Evolutionary conservation across 2,888 invertebrate species (phyloP).

Genomic region (Caenorhabditis panamensis): DNA sequence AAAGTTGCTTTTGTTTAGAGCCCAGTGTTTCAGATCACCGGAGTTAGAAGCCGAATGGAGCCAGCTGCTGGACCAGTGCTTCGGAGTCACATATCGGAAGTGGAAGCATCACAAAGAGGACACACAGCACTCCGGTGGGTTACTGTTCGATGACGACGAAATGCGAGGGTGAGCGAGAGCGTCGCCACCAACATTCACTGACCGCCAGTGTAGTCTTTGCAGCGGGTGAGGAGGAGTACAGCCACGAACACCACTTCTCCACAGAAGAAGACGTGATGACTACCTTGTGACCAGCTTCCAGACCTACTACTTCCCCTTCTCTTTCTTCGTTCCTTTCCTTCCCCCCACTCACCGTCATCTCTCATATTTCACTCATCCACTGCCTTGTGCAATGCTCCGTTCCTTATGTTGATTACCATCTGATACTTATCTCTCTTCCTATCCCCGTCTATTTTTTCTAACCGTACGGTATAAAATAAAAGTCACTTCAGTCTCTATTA

Average conservation of each 20-base stretch:
- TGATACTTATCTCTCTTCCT: background rate
- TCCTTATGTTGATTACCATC: background rate
- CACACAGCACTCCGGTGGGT: constrained; percentile 39
- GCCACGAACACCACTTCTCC: constrained; percentile 50
- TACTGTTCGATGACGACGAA: constrained; percentile 30
- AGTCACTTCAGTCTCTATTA: no score
- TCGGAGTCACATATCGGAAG: constrained; percentile 63
- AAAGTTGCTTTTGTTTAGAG: background rate
- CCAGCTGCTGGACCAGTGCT: constrained; percentile 53
- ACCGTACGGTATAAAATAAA: constrained; percentile 11
- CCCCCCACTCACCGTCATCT: constrained; percentile 10
- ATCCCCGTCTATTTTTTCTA: background rate
- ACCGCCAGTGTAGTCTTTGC: constrained; percentile 38
- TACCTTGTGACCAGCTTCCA: constrained; percentile 10
- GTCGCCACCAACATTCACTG: background rate
- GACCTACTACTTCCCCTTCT: background rate
- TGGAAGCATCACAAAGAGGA: constrained; percentile 64
- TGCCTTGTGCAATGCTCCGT: constrained; percentile 42
- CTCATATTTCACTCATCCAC: constrained; percentile 48
- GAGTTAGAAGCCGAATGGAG: constrained; percentile 60
- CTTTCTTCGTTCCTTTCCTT: background rate
- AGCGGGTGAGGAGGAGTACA: constrained; percentile 37
- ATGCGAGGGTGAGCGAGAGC: constrained; percentile 28
- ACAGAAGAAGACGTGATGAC: constrained; percentile 52
- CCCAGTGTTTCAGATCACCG: constrained; percentile 34